phyloP scores from a whole-genome alignment of 2,797 vertebrate species.

The Ataeniobius toweri region DNA sequence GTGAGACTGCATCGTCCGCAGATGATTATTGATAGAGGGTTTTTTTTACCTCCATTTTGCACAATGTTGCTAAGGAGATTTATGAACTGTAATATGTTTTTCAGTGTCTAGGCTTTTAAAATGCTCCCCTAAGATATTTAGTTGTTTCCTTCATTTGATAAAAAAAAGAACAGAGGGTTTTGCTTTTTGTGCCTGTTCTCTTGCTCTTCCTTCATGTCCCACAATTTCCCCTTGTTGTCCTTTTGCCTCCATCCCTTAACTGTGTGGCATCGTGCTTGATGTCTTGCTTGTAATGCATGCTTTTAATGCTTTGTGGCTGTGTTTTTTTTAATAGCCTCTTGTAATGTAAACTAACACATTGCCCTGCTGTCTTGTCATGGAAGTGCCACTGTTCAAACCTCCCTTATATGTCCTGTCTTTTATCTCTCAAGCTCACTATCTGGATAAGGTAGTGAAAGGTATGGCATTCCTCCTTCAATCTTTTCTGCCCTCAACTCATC shows the following conservation, averaged over 20 bases:
- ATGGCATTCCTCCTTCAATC: constrained; percentile 89
- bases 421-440: constrained; percentile 99
- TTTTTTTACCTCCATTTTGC: constrained; percentile 47
- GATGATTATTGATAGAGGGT: constrained; percentile 59
- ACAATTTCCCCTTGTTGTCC: constrained; percentile 16
- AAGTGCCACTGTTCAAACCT: constrained; percentile 86
- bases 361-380: constrained; percentile 78
- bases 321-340: constrained; percentile 53
- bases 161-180: constrained; percentile 56
- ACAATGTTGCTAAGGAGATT: constrained; percentile 52
- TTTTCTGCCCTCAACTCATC: constrained; percentile 68
- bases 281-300: constrained; percentile 75
- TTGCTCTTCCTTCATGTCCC: constrained; percentile 37
- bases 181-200: constrained; percentile 37
- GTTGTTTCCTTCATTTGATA: constrained; percentile 51
- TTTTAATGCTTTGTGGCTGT: constrained; percentile 55
- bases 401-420: constrained; percentile 98
- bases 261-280: constrained; percentile 53
- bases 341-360: constrained; percentile 74
- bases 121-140: constrained; percentile 50
- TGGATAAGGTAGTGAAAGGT: constrained; percentile 99
- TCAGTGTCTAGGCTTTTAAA: constrained; percentile 64
- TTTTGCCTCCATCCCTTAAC: constrained; percentile 44
- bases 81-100: constrained; percentile 54
- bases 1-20: constrained; percentile 46